Base-by-base conservation (phyloP, 2,888 invertebrate genomes). In the Aporophyla lueneburgensis region DNA sequence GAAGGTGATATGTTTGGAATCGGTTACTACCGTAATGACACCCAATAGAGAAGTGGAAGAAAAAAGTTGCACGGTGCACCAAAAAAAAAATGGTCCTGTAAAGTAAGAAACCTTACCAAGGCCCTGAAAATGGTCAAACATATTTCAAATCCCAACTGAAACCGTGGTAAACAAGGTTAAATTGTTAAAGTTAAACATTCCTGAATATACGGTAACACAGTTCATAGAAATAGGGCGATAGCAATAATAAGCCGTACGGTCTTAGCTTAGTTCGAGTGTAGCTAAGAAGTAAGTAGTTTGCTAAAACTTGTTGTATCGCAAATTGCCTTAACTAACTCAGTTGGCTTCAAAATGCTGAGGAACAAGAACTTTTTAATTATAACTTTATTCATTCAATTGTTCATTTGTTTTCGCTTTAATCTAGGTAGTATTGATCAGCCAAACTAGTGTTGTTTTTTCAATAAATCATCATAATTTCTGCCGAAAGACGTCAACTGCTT, bases 181-280 rank as follows among this genome's bases (percentile, higher is more conserved):
- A 51, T 54, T 19, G 27, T 43, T 24, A 56, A 79, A 67, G 68
- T 75, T 67, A 10, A 78, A 67, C 24, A 62, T 67, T 51, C 5
- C 5, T 49, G 27, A 63, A 69, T 54, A 68, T 40, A 51, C 19
- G 49, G 10, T 53, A 2, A 43, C n/a, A 51, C 10, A 69, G 67
- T 77, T 40, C 9, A 69, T 62, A 71, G 56, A 77, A 87, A 72
- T 76, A 74, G 65, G 66, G 76, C 80, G 71, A 76, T 78, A 73
- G 61, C 59, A 76, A 74, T 83, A 80, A 82, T 83, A 74, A 75
- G 53, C 58, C 40, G 67, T 66, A 65, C 70, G 70, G 75, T 78
- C 76, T 78, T 76, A 71, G 59, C 62, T 85, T 54, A 84, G 79
- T 78, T 76, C n/a, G 69, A 79, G 75, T 74, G 66, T 69, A 66